Conservation (phyloP, 2,888 invertebrate genomes). For the Himalopsyche tibetana region DNA sequence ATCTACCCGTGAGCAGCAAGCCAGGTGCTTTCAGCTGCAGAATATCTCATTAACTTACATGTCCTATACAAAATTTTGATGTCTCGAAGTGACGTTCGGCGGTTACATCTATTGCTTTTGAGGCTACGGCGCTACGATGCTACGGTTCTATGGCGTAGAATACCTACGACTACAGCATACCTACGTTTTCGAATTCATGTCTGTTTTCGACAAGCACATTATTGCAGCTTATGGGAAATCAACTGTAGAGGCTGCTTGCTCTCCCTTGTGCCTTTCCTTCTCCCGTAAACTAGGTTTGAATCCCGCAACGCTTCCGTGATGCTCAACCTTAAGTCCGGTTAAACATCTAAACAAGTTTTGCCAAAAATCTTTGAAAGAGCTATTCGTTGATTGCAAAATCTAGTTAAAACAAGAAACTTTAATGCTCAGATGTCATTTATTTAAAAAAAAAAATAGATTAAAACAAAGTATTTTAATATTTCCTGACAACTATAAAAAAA, state of each 20-base stretch:
- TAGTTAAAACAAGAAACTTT: too few species aligned
- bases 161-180: not conserved
- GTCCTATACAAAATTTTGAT: not conserved
- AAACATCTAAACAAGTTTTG: too few species aligned
- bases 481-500: too few species aligned
- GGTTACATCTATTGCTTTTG: too few species aligned
- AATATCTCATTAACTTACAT: not conserved
- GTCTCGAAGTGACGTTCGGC: not conserved
- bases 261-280: slow-evolving; percentile 27
- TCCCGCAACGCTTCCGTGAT: not conserved
- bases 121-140: not conserved
- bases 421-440: too few species aligned
- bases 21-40: slow-evolving; percentile 13
- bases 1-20: not conserved
- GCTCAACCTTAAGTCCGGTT: not conserved
- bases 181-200: slow-evolving; percentile 35
- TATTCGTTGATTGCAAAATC: too few species aligned
- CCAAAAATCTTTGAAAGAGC: too few species aligned
- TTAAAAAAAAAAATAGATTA: too few species aligned
- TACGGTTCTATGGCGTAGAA: not conserved
- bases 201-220: slow-evolving; percentile 48
- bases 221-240: slow-evolving; percentile 48
- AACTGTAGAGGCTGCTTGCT: slow-evolving; percentile 37
- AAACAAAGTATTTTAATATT: too few species aligned
- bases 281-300: slow-evolving; percentile 3